Percentiles rank a stretch among this genome's conserved stretches.
These are phyloP conservation scores for Thumatha senex DNA, from an alignment of 2,888 invertebrate genomes.

Conservation along the genomic window DNA sequence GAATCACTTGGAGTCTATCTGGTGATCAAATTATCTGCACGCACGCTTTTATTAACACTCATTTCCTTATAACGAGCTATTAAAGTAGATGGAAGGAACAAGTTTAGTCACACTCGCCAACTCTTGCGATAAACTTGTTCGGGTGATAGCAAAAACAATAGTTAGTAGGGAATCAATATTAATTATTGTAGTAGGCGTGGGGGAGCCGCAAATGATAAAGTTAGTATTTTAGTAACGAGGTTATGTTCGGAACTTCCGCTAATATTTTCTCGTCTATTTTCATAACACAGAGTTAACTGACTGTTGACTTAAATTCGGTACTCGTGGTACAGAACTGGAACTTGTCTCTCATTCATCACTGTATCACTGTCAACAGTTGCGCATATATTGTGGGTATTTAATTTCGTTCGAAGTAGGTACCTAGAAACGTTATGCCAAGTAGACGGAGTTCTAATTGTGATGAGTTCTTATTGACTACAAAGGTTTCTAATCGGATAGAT, in stretches of 20 bases:
- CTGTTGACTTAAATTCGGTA: background rate
- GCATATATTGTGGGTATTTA: background rate
- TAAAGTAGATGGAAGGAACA: conserved; percentile 10
- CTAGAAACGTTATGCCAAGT: background rate
- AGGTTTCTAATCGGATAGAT: too few species aligned
- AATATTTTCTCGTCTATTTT: conserved; percentile 14
- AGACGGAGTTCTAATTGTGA: too few species aligned
- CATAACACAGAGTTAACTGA: conserved; percentile 13
- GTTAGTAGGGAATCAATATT: conserved; percentile 37
- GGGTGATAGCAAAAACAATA: conserved; percentile 32
- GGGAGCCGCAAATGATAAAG: conserved; percentile 45
- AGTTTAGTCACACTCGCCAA: background rate
- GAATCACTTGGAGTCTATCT: conserved; percentile 16
- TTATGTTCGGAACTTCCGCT: conserved; percentile 30
- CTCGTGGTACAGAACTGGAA: background rate
- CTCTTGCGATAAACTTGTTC: background rate
- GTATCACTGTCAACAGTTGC: background rate
- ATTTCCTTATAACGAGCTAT: conserved; percentile 17
- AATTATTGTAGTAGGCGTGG: conserved; percentile 15
- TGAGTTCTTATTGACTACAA: too few species aligned
- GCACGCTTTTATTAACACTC: conserved; percentile 11
- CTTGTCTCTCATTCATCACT: conserved; percentile 5
- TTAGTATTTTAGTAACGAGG: conserved; percentile 45
- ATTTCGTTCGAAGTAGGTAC: background rate
- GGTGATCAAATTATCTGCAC: conserved; percentile 6